Evolutionary conservation across 2,888 invertebrate genomes (phyloP), one percentile per base, ranked within the genome.

Genomic region (Marronus borbonicus): DNA sequence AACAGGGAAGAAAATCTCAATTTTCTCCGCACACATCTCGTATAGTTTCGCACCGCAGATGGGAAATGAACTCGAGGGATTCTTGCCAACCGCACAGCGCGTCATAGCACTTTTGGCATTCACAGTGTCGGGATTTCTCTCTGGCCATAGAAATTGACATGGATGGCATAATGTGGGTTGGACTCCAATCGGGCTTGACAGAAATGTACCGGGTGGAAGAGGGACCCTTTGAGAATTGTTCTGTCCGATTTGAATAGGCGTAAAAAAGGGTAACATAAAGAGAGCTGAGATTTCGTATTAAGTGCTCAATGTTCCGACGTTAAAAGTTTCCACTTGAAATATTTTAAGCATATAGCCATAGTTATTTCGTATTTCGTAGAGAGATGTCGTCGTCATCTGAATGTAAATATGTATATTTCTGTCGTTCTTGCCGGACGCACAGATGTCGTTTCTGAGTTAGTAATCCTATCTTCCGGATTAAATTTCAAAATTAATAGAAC

Each of bases 61-160:
- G 94, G 94, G 90, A 89, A 12, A 90, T 91, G 88, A 94, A 94
- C 85, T 88, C 66, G 2, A 65, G 80, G 36, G 74, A 55, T 90
- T 93, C 36, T 81, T 95, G 94, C 86, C 86, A 87, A 10, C 91
- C 93, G 72, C 95, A 95, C 85, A 93, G 92, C 60, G 70, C 70
- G 72, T 74, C 60, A 74, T 74, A 60, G 58, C 60, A 72, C 72
- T 72, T 72, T 44, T 72, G 58, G 72, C 60, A 62, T 74, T 74
- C 60, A 44, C 44, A 74, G 60, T 28, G 50, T 24, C 60, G 72
- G 49, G 44, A 52, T 68, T 68, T 68, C 68, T 24, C 94, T 20
- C 93, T 94, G 85, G 92, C 93, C 81, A 90, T 94, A 86, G 94
- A 95, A 85, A 92, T 95, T 76, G 95, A 95, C 86, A 91, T 91